Evolutionary conservation across 2,113 vertebrate genomes (phyloP).

Genomic region (Paramormyrops kingsleyae): DNA sequence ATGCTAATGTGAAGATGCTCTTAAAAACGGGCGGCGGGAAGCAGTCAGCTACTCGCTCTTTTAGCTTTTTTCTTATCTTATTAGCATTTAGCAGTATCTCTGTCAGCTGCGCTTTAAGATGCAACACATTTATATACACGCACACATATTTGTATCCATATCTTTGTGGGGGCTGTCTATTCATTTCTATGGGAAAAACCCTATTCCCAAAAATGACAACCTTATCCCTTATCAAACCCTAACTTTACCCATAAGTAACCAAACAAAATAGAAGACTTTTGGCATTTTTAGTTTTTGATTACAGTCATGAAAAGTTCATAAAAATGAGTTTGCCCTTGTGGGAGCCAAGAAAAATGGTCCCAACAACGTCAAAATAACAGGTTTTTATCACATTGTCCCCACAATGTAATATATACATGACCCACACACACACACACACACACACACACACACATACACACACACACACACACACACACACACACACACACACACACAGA

Average conservation of each 20-base stretch:
- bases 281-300: neutral
- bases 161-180: neutral
- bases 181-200: neutral
- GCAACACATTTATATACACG: neutral
- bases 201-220: neutral
- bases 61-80: neutral
- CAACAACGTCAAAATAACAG: neutral
- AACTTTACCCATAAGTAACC: neutral
- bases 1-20: slow-evolving; percentile 77
- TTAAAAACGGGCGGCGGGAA: slow-evolving; percentile 79
- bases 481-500: neutral
- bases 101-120: neutral
- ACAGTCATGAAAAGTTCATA: neutral
- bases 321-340: neutral
- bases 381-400: neutral
- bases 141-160: neutral
- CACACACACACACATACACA: neutral
- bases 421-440: neutral
- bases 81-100: neutral
- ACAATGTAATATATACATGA: neutral
- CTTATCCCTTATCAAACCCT: neutral
- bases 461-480: too few species aligned
- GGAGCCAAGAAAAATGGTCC: neutral
- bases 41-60: slow-evolving; percentile 32
- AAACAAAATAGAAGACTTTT: neutral